phyloP scores from a whole-genome alignment of 2,113 vertebrate species.

The Aldabrachelys gigantea region DNA sequence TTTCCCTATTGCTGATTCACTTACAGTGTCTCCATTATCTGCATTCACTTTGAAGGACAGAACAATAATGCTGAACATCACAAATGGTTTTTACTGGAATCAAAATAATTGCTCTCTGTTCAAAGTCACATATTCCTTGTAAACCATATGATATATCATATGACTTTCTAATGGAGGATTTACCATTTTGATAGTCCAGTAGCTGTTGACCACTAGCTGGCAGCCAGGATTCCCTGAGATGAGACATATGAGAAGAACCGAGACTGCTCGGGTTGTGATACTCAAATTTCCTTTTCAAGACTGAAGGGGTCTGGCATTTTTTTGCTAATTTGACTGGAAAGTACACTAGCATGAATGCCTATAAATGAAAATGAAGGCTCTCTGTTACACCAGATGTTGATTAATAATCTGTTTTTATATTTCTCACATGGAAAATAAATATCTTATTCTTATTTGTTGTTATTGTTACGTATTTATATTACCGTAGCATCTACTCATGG shows the following conservation, averaged over 20 bases:
- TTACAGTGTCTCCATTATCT: background rate
- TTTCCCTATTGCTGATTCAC: background rate
- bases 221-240: background rate
- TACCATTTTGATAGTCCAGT: background rate
- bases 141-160: background rate
- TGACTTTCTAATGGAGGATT: background rate
- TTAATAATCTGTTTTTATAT: background rate
- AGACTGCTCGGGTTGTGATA: background rate
- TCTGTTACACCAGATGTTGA: background rate
- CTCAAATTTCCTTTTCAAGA: background rate
- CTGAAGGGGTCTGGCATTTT: background rate
- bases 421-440: background rate
- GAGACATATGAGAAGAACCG: background rate
- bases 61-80: background rate
- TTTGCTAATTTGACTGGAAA: background rate
- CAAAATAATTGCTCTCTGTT: background rate
- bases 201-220: background rate
- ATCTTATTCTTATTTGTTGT: background rate
- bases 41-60: background rate
- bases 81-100: background rate
- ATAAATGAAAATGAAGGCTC: background rate
- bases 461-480: background rate
- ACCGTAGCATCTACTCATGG: background rate
- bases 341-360: background rate
- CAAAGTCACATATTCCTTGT: background rate